Conservation (phyloP, 2,113 vertebrate genomes). For the Puffinus mauretanicus region DNA sequence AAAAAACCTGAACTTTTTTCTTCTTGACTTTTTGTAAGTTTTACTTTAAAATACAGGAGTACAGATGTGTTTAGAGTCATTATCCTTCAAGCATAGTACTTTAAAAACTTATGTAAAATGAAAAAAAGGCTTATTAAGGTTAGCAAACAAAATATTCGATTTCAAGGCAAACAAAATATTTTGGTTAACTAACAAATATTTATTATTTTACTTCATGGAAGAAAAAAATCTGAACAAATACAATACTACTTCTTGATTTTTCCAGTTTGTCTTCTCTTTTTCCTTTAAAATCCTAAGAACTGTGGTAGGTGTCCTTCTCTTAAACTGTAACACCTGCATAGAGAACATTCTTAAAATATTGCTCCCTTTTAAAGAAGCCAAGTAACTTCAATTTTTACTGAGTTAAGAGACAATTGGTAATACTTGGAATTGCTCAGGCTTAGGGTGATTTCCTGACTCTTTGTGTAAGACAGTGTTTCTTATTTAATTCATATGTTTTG, state of each 20-base stretch:
- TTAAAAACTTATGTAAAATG: not conserved
- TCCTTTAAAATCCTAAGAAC: not conserved
- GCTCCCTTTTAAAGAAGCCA: not conserved
- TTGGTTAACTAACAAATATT: not conserved
- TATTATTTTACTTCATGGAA: not conserved
- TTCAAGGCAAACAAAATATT: not conserved
- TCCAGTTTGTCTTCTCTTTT: not conserved
- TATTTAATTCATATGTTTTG: not conserved
- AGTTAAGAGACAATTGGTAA: not conserved
- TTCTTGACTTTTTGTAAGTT: not conserved
- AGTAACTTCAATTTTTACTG: not conserved
- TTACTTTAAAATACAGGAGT: not conserved
- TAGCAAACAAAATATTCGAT: not conserved
- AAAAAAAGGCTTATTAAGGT: not conserved
- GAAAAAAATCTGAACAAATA: not conserved
- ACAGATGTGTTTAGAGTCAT: not conserved
- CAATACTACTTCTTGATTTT: not conserved
- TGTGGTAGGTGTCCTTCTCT: not conserved
- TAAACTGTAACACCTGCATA: not conserved
- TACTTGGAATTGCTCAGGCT: not conserved
- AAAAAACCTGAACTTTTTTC: rapidly evolving
- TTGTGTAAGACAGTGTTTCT: not conserved
- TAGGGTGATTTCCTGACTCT: not conserved
- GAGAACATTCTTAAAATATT: not conserved
- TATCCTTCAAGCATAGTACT: not conserved